Conservation (phyloP, 2,888 invertebrate genomes). For the Torymus tubicola region DNA sequence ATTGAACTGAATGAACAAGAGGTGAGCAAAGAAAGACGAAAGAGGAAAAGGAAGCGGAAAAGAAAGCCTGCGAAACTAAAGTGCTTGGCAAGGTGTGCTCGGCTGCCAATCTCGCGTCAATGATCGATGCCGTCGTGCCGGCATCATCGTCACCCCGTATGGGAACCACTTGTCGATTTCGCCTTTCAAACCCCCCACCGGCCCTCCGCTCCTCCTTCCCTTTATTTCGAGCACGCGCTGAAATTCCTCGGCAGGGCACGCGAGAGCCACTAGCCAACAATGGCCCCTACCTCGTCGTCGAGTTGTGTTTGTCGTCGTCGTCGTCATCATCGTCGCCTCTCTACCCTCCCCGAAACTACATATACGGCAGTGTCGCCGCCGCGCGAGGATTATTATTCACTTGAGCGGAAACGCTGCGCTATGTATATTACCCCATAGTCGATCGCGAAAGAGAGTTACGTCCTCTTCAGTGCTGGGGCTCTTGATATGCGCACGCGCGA, state of each 20-base stretch:
- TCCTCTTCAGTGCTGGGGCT: slow-evolving; percentile 60
- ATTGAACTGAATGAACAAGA: too few species aligned
- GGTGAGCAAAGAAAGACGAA: neutral
- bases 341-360: slow-evolving; percentile 9
- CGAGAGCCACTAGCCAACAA: slow-evolving; percentile 55
- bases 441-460: slow-evolving; percentile 57
- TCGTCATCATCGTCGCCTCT: neutral
- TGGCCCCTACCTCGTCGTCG: slow-evolving; percentile 37
- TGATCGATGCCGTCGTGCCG: neutral
- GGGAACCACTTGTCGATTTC: slow-evolving; percentile 74
- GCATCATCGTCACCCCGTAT: slow-evolving; percentile 64
- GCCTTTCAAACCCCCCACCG: slow-evolving; percentile 19
- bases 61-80: neutral
- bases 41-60: neutral
- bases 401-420: slow-evolving; percentile 73
- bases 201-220: slow-evolving; percentile 29
- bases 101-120: slow-evolving; percentile 57
- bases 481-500: slow-evolving; percentile 3
- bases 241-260: slow-evolving; percentile 53
- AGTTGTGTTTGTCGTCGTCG: slow-evolving; percentile 2
- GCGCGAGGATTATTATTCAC: slow-evolving; percentile 70
- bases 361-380: slow-evolving; percentile 14
- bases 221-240: slow-evolving; percentile 32
- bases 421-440: slow-evolving; percentile 70
- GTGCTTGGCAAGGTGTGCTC: slow-evolving; percentile 66